Evolutionary conservation across 1,140 invertebrate species (phyloP), one percentile per base, ranked within the genome.

Genomic region (Lutraria rhynchaena): DNA sequence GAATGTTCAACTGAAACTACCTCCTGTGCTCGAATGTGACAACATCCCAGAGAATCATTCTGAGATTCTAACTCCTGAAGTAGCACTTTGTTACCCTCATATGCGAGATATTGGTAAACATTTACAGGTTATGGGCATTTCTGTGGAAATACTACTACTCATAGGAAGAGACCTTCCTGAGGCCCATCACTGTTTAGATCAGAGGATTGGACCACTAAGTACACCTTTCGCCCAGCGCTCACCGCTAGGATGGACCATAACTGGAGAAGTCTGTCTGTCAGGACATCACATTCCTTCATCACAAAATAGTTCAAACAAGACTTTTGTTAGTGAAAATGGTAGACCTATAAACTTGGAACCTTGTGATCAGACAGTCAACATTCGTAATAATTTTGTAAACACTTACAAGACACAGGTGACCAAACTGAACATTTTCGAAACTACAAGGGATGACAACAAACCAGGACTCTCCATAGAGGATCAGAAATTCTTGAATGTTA

Each of bases 231-330:
- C 83, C 22, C 83, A 85, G 46, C 35, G 35, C 11, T 49, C 83
- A 22, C 17, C 17, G 0, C 41, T 85, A 33, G 83, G 85, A 15
- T 86, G 83, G 83, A 75, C 78, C 0, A 58, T 86, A 0, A 51
- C 84, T n/a, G 83, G 74, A 37, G 73, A 84, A 70, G 55, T 71
- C 3, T 86, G 81, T 49, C 19, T 83, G 2, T 81, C 78, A 29
- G 27, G 63, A 24, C 27, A 74, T 7, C 74, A 83, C 57, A 17
- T 17, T n/a, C 33, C n/a, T n/a, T n/a, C n/a, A n/a, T n/a, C n/a
- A n/a, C n/a, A n/a, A n/a, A n/a, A n/a, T n/a, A n/a, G n/a, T n/a
- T n/a, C n/a, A n/a, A n/a, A n/a, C n/a, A 31, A 4, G 19, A 53
- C 75, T 22, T 22, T 82, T 37, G 17, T 31, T 29, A 60, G 67